These are phyloP conservation scores for Vidua chalybeata DNA, from an alignment of 2,113 vertebrate species.

Conservation along the genomic window DNA sequence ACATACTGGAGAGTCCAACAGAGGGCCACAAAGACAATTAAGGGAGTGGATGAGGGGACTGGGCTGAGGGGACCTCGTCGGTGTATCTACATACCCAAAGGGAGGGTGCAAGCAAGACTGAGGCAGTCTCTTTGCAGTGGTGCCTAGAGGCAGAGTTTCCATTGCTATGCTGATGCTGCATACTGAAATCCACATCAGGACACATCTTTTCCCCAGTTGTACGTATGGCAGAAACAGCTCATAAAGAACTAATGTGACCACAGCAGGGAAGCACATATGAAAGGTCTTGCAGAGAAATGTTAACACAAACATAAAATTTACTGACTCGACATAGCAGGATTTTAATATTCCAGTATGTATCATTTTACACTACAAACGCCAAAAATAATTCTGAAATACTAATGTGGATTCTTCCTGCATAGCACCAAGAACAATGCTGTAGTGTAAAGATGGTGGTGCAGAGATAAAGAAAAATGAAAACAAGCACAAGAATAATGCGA, in stretches of 20 bases:
- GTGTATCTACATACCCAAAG: background rate
- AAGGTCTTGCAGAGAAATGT: conserved; percentile 27
- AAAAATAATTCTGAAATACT: conserved; percentile 34
- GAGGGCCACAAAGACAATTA: background rate
- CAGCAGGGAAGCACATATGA: conserved; percentile 27
- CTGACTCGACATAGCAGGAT: background rate
- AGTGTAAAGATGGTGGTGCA: background rate
- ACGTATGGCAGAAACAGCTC: background rate
- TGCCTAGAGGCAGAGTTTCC: background rate
- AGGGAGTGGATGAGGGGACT: background rate
- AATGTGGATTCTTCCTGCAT: background rate
- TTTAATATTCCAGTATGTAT: background rate
- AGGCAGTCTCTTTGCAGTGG: background rate
- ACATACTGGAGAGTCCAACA: background rate
- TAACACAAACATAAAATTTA: background rate
- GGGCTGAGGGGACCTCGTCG: background rate
- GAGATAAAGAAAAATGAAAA: background rate
- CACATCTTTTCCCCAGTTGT: background rate
- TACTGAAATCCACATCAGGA: background rate
- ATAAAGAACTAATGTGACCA: conserved; percentile 22
- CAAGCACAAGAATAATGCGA: background rate
- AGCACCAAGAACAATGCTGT: background rate
- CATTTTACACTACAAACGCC: conserved; percentile 18
- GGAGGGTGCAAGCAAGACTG: background rate
- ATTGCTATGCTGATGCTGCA: background rate